phyloP scores from a whole-genome alignment of 2,113 vertebrate genomes.

The Brienomyrus brachyistius region DNA sequence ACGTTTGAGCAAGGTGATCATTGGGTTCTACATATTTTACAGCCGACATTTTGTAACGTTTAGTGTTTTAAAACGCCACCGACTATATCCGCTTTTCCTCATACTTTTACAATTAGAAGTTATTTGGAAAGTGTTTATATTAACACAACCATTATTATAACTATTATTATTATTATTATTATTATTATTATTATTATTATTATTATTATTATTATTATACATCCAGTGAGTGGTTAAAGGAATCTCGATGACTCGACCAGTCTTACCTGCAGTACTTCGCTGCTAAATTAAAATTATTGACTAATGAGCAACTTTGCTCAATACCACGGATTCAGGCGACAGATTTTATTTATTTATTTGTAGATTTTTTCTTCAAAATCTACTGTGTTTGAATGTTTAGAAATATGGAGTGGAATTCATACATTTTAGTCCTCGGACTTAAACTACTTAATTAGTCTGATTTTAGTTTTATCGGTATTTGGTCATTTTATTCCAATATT shows the following conservation, averaged over 20 bases:
- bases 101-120: not conserved
- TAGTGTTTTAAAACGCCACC: not conserved
- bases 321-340: not conserved
- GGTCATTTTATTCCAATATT: not conserved
- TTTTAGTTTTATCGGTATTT: not conserved
- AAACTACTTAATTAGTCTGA: not conserved
- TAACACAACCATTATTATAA: not conserved
- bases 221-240: not conserved
- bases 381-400: not conserved
- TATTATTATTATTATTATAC: not conserved
- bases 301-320: not conserved
- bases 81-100: not conserved
- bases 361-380: not conserved
- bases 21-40: not conserved
- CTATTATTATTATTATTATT: not conserved
- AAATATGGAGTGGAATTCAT: not conserved
- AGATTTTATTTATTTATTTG: not conserved
- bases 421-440: not conserved
- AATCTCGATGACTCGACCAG: not conserved
- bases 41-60: not conserved
- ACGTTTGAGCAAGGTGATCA: not conserved
- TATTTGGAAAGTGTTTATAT: not conserved
- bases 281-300: not conserved
- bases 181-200: not conserved
- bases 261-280: not conserved